A percentile compares a stretch with the other conserved stretches of the same genome.
phyloP scores from a whole-genome alignment of 35 echinoderm and acorn worm genomes.

The Ptychodera flava region DNA sequence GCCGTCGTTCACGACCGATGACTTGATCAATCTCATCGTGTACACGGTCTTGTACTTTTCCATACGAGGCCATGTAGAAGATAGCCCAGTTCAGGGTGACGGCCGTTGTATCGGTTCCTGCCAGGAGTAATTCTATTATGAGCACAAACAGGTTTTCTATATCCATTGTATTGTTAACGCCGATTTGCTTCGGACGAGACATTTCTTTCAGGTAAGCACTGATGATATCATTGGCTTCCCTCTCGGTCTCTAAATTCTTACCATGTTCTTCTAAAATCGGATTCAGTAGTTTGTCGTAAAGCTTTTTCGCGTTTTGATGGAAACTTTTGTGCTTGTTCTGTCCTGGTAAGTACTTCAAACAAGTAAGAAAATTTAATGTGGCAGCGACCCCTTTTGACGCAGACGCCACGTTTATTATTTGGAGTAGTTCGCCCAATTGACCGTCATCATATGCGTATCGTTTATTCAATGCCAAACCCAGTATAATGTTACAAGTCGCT shows the following conservation, averaged over 20 bases:
- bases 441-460: constrained; percentile 48
- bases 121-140: no score
- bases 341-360: constrained; percentile 13
- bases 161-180: constrained; percentile 43
- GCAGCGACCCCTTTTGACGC: constrained; percentile 20
- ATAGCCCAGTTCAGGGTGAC: no score
- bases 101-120: no score
- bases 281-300: constrained; percentile 54
- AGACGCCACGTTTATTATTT: constrained; percentile 22
- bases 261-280: constrained; percentile 70
- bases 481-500: constrained; percentile 74
- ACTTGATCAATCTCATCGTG: no score
- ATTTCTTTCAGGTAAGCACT: constrained; percentile 90
- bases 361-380: constrained; percentile 47
- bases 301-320: constrained; percentile 33
- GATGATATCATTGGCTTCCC: constrained; percentile 80
- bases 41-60: no score
- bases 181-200: constrained; percentile 36
- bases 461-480: constrained; percentile 47
- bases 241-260: constrained; percentile 34
- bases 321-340: constrained; percentile 56
- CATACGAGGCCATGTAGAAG: no score
- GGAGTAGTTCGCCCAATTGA: constrained; percentile 8
- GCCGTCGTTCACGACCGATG: no score
- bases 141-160: constrained; percentile 59